phyloP scores from a whole-genome alignment of 2,888 invertebrate species.

The Tetragonula carbonaria region DNA sequence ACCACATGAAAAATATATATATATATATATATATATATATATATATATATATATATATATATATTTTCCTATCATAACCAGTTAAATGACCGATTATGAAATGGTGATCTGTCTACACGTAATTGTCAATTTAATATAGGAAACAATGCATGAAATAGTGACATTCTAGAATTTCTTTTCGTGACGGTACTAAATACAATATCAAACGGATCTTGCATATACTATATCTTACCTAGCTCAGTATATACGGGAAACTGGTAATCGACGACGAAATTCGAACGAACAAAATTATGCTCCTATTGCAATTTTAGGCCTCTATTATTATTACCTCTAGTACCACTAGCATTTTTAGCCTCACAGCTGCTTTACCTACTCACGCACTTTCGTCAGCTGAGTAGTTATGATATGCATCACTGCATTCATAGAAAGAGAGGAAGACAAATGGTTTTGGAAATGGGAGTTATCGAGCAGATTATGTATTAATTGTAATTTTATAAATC shows the following conservation, averaged over 20 bases:
- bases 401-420: conserved; percentile 55
- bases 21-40: no score
- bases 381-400: conserved; percentile 70
- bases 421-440: neutral
- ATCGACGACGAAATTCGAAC: conserved; percentile 52
- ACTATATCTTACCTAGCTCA: conserved; percentile 48
- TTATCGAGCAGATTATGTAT: conserved; percentile 47
- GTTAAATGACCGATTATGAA: no score
- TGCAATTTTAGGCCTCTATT: conserved; percentile 55
- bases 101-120: no score
- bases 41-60: no score
- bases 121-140: no score
- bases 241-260: conserved; percentile 49
- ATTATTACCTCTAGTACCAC: conserved; percentile 49
- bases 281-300: conserved; percentile 60
- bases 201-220: conserved; percentile 7
- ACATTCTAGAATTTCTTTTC: conserved; percentile 43
- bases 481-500: conserved; percentile 72
- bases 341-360: conserved; percentile 55
- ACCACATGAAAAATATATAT: neutral
- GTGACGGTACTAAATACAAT: neutral
- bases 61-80: no score
- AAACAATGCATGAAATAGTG: neutral
- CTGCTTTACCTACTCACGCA: conserved; percentile 67
- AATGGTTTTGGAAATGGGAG: conserved; percentile 10